phyloP scores from a whole-genome alignment of 1,140 invertebrate species.

The Zaprionus davidi region DNA sequence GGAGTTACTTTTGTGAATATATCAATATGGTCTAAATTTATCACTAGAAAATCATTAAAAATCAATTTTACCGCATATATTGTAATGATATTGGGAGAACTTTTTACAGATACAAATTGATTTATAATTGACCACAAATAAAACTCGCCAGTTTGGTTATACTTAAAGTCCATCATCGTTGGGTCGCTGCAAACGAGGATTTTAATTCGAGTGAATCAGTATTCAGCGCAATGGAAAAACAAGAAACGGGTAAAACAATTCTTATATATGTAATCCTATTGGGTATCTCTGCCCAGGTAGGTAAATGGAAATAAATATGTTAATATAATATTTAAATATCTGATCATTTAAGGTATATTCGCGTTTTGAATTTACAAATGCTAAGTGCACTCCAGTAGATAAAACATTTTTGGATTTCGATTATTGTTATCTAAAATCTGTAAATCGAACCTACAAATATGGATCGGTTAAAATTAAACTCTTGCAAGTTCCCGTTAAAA shows the following conservation, averaged over 20 bases:
- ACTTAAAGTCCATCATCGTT: not conserved
- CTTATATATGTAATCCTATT: not conserved
- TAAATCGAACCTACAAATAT: constrained; percentile 43
- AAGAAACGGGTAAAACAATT: not conserved
- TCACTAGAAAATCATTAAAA: not conserved
- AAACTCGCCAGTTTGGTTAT: not conserved
- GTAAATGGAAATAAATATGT: not conserved
- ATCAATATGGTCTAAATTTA: too few species aligned
- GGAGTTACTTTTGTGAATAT: too few species aligned
- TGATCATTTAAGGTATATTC: not conserved
- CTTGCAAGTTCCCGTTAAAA: not conserved
- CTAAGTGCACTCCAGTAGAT: constrained; percentile 21
- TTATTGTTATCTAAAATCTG: constrained; percentile 28
- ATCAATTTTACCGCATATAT: not conserved
- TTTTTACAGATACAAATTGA: not conserved
- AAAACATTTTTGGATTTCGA: constrained; percentile 4
- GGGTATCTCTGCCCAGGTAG: not conserved
- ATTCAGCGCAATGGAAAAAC: not conserved
- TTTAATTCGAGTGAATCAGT: not conserved
- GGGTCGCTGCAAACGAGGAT: not conserved
- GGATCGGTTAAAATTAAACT: not conserved
- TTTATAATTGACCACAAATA: not conserved
- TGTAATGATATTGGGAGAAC: not conserved
- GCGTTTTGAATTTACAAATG: not conserved
- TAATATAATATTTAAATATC: not conserved